Conservation (phyloP, 1,140 invertebrate genomes). For the Heliconius melpomene region DNA sequence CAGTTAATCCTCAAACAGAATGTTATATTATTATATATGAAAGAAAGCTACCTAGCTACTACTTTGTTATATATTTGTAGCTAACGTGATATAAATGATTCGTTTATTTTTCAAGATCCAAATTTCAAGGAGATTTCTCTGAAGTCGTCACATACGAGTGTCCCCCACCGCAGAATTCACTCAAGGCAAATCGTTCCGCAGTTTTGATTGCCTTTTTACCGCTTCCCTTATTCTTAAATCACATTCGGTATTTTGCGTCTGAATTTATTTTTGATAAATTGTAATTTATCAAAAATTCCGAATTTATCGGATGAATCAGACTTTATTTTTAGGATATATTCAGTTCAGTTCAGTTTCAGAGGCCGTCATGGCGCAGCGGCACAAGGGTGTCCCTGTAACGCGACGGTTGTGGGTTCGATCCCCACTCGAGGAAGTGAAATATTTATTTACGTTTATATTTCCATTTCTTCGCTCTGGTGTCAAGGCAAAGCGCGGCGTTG, state of each 20-base stretch:
- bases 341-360: too few species aligned
- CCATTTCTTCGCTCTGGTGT: too few species aligned
- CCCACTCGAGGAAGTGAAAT: too few species aligned
- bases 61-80: neutral
- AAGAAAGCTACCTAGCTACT: neutral
- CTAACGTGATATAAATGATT: neutral
- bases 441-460: neutral
- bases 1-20: too few species aligned
- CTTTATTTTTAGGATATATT: too few species aligned
- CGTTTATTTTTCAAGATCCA: neutral
- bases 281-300: too few species aligned
- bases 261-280: neutral
- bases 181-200: constrained; percentile 13
- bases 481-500: too few species aligned
- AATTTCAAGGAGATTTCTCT: neutral
- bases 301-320: too few species aligned
- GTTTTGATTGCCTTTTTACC: constrained; percentile 21
- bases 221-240: constrained; percentile 1
- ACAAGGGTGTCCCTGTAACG: too few species aligned
- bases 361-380: too few species aligned
- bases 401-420: too few species aligned
- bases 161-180: constrained; percentile 1
- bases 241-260: neutral
- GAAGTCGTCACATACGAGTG: neutral
- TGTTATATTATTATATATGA: too few species aligned